These are phyloP conservation scores for Micromussa lordhowensis DNA, from an alignment of 92 coral and sea anemone genomes.

Conservation along the genomic window DNA sequence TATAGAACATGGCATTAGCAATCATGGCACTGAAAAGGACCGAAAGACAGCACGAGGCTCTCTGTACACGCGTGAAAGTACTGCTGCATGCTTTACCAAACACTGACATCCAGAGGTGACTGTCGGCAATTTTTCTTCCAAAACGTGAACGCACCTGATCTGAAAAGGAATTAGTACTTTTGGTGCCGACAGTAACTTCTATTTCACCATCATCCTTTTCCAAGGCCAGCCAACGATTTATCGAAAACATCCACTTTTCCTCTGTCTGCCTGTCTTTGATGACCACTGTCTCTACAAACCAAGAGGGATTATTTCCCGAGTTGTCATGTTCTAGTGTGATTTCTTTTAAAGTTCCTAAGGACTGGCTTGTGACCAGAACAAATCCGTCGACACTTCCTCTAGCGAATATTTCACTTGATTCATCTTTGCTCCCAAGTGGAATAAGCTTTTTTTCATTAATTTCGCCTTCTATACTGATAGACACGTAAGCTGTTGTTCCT, in stretches of 20 bases:
- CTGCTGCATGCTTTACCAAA: slow-evolving; percentile 46
- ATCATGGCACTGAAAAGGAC: slow-evolving; percentile 59
- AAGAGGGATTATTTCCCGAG: slow-evolving; percentile 54
- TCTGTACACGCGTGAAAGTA: slow-evolving; percentile 65
- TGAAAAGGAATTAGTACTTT: slow-evolving; percentile 20
- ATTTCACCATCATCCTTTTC: slow-evolving; percentile 56
- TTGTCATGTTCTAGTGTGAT: slow-evolving; percentile 60
- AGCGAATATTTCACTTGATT: slow-evolving; percentile 32
- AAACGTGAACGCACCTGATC: slow-evolving; percentile 41
- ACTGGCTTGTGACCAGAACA: slow-evolving; percentile 19
- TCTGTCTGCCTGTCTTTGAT: slow-evolving; percentile 35
- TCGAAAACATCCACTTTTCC: slow-evolving; percentile 50
- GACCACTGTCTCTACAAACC: slow-evolving; percentile 62
- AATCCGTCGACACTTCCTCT: slow-evolving; percentile 58
- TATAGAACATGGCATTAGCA: slow-evolving; percentile 69
- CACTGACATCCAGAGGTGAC: slow-evolving; percentile 75
- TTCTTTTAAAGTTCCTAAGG: slow-evolving; percentile 41
- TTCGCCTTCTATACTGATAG: slow-evolving; percentile 26
- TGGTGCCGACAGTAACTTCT: slow-evolving; percentile 26
- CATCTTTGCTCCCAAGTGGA: slow-evolving; percentile 23
- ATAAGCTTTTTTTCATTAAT: neutral
- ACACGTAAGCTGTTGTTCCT: slow-evolving; percentile 42
- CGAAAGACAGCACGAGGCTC: slow-evolving; percentile 66
- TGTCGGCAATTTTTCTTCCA: slow-evolving; percentile 54
- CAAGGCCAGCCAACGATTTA: slow-evolving; percentile 67